These are phyloP conservation scores for Drosophila mayaguana DNA, from an alignment of 2,888 invertebrate species.

Conservation along the genomic window DNA sequence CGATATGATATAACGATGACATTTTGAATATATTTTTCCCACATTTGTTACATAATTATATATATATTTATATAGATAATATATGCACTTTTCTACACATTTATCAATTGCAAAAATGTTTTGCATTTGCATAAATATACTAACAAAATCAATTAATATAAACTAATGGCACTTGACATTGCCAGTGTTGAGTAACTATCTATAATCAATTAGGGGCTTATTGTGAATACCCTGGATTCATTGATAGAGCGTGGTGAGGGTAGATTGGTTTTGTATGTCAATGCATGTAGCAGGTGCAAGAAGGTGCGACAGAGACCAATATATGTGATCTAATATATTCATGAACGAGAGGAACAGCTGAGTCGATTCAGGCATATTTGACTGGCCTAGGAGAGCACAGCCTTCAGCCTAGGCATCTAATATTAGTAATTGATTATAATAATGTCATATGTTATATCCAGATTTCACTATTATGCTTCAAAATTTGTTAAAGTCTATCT, in stretches of 20 bases:
- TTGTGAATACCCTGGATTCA: background rate
- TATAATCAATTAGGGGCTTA: background rate
- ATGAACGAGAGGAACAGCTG: background rate
- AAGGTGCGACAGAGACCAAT: background rate
- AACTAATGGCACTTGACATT: conserved; percentile 5
- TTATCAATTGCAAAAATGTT: background rate
- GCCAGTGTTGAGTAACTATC: background rate
- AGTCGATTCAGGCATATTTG: background rate
- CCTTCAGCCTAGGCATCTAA: too few species aligned
- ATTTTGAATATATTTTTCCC: too few species aligned
- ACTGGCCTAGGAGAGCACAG: too few species aligned
- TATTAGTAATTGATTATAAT: too few species aligned
- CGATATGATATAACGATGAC: conserved; percentile 5
- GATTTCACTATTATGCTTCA: background rate
- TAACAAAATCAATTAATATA: background rate
- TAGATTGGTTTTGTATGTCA: background rate
- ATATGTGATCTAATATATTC: background rate
- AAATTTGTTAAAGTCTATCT: background rate
- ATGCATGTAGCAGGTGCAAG: background rate
- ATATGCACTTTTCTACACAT: too few species aligned
- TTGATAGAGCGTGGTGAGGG: background rate
- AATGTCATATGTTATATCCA: too few species aligned
- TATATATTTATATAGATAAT: too few species aligned
- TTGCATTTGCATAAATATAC: conserved; percentile 4
- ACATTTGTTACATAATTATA: too few species aligned